phyloP scores from a whole-genome alignment of 2,888 invertebrate species.

The Limenitis camilla region DNA sequence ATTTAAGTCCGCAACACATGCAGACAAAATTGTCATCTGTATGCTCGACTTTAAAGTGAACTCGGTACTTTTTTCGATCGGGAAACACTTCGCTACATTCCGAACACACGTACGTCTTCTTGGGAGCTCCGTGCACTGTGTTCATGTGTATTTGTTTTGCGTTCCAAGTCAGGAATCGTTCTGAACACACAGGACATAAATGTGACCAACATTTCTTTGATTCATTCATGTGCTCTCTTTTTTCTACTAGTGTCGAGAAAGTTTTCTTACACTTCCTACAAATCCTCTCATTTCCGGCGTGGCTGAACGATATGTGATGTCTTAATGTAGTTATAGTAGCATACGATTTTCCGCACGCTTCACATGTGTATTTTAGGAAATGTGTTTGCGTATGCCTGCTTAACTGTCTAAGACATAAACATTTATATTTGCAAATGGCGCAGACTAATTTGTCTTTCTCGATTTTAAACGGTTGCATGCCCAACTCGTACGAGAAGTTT shows the following conservation, averaged over 20 bases:
- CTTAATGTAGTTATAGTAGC: slow-evolving; percentile 49
- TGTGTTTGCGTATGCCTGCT: slow-evolving; percentile 58
- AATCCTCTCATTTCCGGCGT: slow-evolving; percentile 43
- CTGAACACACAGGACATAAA: slow-evolving; percentile 50
- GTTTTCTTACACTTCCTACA: slow-evolving; percentile 56
- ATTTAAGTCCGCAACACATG: slow-evolving; percentile 55
- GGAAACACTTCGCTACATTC: slow-evolving; percentile 49
- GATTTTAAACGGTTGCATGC: slow-evolving; percentile 54
- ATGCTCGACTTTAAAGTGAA: slow-evolving; percentile 50
- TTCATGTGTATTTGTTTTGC: slow-evolving; percentile 47
- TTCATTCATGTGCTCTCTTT: slow-evolving; percentile 43
- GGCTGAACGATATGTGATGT: slow-evolving; percentile 49
- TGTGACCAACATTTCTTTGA: slow-evolving; percentile 53
- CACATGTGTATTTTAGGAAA: slow-evolving; percentile 56
- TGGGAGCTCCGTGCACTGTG: slow-evolving; percentile 44
- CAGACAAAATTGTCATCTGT: slow-evolving; percentile 56
- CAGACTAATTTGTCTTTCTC: slow-evolving; percentile 47
- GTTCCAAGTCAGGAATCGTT: slow-evolving; percentile 49
- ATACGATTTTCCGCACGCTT: slow-evolving; percentile 59
- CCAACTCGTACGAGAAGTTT: slow-evolving; percentile 40
- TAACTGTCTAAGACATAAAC: slow-evolving; percentile 46
- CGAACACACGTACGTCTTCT: slow-evolving; percentile 45
- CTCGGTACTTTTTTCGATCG: slow-evolving; percentile 46
- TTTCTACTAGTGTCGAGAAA: slow-evolving; percentile 45
- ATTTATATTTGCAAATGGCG: slow-evolving; percentile 47